Conservation (phyloP, 2,797 vertebrate genomes). For the Aldrovandia affinis region DNA sequence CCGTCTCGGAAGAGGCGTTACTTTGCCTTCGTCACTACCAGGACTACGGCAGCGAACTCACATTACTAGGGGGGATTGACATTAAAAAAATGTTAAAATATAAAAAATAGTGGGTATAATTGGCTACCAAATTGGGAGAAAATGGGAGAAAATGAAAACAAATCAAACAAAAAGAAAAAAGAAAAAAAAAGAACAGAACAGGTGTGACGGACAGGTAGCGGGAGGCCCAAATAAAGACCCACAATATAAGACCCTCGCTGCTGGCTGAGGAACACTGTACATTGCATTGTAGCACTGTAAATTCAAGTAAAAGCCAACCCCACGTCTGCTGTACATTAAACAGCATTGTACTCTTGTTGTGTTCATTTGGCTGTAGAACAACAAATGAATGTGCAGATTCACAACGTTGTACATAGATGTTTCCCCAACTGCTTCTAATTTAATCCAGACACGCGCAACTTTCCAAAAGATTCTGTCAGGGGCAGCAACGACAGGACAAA, state of each 20-base stretch:
- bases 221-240: not conserved
- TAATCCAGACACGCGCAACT: not conserved
- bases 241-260: not conserved
- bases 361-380: not conserved
- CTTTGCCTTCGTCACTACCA: no score
- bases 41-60: no score
- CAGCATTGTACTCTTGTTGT: not conserved
- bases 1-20: no score
- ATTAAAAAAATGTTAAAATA: no score
- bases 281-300: no score
- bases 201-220: not conserved
- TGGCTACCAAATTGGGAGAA: no score
- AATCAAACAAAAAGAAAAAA: no score
- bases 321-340: not conserved
- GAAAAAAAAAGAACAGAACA: not conserved
- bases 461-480: not conserved
- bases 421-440: conserved; percentile 1
- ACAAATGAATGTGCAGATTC: not conserved
- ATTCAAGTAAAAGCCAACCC: not conserved
- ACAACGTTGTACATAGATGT: not conserved
- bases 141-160: no score
- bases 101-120: no score
- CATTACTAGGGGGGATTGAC: no score
- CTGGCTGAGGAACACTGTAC: not conserved
- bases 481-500: not conserved